Conservation (phyloP, 2,888 invertebrate genomes). For the Eilema sororculum region DNA sequence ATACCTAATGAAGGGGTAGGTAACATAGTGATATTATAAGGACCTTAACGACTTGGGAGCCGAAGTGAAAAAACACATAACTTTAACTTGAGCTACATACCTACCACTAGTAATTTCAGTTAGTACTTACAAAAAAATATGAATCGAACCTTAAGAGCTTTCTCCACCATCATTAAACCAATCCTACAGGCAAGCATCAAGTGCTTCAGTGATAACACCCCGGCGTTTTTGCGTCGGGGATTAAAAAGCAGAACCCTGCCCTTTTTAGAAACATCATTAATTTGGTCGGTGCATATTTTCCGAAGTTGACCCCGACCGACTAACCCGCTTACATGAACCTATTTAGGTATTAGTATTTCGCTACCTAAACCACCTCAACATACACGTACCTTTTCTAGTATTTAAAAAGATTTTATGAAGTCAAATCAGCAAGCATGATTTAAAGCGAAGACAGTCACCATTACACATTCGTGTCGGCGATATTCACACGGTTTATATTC, state of each 20-base stretch:
- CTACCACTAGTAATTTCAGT: no score
- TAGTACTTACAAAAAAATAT: no score
- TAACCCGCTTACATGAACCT: neutral
- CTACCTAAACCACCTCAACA: neutral
- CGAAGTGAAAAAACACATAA: no score
- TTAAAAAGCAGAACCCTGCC: neutral
- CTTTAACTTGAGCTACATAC: no score
- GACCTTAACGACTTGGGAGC: no score
- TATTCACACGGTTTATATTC: conserved; percentile 17
- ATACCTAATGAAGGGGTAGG: no score
- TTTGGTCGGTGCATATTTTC: neutral
- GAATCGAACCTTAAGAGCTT: neutral
- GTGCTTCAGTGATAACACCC: no score
- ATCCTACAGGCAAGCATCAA: neutral
- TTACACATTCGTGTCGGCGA: neutral
- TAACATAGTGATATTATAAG: no score
- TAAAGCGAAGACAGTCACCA: neutral
- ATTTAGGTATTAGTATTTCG: neutral
- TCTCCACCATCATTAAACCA: neutral
- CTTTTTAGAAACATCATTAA: neutral
- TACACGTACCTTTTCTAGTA: neutral
- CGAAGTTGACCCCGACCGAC: conserved; percentile 2
- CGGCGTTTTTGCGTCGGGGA: no score
- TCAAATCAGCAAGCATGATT: neutral
- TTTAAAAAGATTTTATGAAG: neutral